Base-by-base conservation (phyloP, 1,140 invertebrate genomes). In the Tyrophagus putrescentiae region DNA sequence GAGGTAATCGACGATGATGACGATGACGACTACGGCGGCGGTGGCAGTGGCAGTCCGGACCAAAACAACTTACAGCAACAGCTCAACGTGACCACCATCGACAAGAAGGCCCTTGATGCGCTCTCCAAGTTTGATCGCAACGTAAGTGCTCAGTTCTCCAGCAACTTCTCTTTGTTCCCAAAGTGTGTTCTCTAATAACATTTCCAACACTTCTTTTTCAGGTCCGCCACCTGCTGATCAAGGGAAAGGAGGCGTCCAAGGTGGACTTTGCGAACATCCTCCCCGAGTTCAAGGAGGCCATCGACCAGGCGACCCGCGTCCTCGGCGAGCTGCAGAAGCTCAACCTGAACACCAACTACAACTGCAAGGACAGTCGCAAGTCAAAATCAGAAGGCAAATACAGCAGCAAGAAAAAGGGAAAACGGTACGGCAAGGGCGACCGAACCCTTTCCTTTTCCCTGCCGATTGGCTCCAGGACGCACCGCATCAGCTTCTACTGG, bases 71-170 rank as follows among this genome's bases (percentile, higher is more conserved):
- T n/a, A n/a, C n/a, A n/a, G n/a, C n/a, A n/a, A n/a, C n/a, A n/a
- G n/a, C n/a, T n/a, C n/a, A n/a, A n/a, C n/a, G 21, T 13, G 13
- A 18, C 27, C 1, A 54, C 28, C 2, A 31, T 54, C n/a, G 52
- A 54, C 27, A 54, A 54, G 13, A 54, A 28, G 39, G 25, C 27
- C 21, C 27, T 54, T 7, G 52, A 54, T 33, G 52, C 52, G 25
- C 9, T 54, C 7, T 54, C 52, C 21, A 54, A 54, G 25, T 54
- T 54, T 54, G 28, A 54, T 54, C 52, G 25, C 13, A 54, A 54
- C 39, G 13, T 54, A 3, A 9, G 45, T 50, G 21, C 13, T 39
- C 36, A 39, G 31, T 25, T 48, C 13, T 48, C 23, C 7, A 7
- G 31, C 9, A 25, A 25, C 45, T 7, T 48, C 7, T 48, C 21